Evolutionary conservation across 2,888 invertebrate genomes (phyloP).

Genomic region (Andrena bicolor): DNA sequence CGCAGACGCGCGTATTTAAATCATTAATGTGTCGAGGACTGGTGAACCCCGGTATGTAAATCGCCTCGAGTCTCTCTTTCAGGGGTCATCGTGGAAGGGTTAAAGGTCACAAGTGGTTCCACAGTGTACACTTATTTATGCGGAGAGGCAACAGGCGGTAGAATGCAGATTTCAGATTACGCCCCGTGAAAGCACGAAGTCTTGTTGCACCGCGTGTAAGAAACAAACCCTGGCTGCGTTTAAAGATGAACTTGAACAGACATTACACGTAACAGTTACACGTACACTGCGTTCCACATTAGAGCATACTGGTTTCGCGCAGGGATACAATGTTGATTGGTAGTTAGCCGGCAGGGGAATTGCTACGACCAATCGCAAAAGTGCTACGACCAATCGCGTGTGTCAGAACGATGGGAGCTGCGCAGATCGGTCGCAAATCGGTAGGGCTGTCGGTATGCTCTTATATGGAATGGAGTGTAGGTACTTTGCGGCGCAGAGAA

Average conservation of each 20-base stretch:
- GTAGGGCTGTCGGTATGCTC: too few relatives aligned
- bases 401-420: too few relatives aligned
- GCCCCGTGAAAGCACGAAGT: constrained; percentile 29
- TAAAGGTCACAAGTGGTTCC: constrained; percentile 54
- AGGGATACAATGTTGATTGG: too few relatives aligned
- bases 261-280: not conserved
- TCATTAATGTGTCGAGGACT: constrained; percentile 19
- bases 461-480: too few relatives aligned
- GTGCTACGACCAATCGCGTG: too few relatives aligned
- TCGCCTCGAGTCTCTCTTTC: constrained; percentile 45
- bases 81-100: constrained; percentile 51
- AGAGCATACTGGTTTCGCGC: too few relatives aligned
- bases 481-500: not conserved
- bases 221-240: constrained; percentile 1
- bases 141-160: not conserved
- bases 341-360: too few relatives aligned
- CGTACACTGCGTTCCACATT: too few relatives aligned
- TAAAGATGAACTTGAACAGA: constrained; percentile 1
- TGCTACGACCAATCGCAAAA: too few relatives aligned
- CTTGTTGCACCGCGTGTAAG: constrained; percentile 22
- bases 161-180: constrained; percentile 43
- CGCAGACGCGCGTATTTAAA: constrained; percentile 28
- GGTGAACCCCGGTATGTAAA: constrained; percentile 47
- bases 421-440: too few relatives aligned
- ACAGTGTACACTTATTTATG: constrained; percentile 34